Base-by-base conservation (phyloP, 2,797 vertebrate genomes). In the Diplodus puntazzo region DNA sequence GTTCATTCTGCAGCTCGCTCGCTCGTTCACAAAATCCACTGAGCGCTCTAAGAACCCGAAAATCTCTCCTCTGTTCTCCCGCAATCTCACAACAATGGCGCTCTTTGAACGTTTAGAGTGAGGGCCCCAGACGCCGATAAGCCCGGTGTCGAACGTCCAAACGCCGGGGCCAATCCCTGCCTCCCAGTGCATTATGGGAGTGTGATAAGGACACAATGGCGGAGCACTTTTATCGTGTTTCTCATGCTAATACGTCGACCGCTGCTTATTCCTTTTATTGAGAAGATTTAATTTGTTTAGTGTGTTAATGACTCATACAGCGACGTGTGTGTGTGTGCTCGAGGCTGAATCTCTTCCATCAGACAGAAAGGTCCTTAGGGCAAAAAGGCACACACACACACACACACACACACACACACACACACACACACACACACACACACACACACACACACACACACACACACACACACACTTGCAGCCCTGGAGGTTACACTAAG, bases 141-240 rank as follows among this genome's bases (percentile, higher is more conserved):
- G 87, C 82, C 39, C 60, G 0, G 73, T 63, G 81, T 87, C 58
- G 58, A 81, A 64, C 63, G 76, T 72, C 87, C 88, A 64, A 75
- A 79, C 69, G 54, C 70, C 48, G 4, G 63, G 77, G 86, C 88
- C 88, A 75, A 87, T 87, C 85, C 77, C 73, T 18, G 53, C 61
- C 76, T 80, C 80, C 86, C 85, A 78, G 79, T 88, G 89, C 89
- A 89, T 92, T 84, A 89, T 91, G 82, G 85, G 88, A 83, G 18
- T 11, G 68, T 66, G 89, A 90, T 92, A 92, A 91, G 82, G 74
- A 89, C 82, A 92, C 88, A 92, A 90, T 90, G 72, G 79, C 69
- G 70, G 68, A 77, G 79, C 77, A 48, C 68, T 75, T 85, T 88
- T 87, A 88, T 92, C 86, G 39, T 81, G 87, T 85, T 80, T 65